A percentile compares a stretch with the other conserved stretches of the same genome.
These are phyloP conservation scores for Rostratula benghalensis DNA, from an alignment of 2,113 vertebrate genomes.

Conservation along the genomic window DNA sequence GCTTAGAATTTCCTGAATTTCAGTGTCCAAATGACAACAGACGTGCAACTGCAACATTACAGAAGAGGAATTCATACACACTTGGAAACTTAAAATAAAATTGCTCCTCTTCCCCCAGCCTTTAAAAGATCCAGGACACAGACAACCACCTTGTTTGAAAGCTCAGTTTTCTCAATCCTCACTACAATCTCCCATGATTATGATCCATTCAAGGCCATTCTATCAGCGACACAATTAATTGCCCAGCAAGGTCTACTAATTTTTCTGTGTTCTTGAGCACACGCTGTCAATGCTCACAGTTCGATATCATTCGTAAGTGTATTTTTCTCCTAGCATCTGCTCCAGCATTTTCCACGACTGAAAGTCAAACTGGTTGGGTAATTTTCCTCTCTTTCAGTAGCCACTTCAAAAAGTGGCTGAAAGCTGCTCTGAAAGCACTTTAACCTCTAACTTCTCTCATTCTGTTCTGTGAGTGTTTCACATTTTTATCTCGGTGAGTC, in stretches of 20 bases:
- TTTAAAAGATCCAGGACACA: background rate
- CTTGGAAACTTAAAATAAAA: background rate
- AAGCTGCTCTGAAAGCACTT: background rate
- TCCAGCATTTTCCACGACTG: background rate
- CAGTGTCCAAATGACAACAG: background rate
- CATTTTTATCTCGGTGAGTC: background rate
- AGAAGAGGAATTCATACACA: background rate
- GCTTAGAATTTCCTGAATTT: background rate
- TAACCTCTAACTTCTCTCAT: background rate
- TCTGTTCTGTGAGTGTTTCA: background rate
- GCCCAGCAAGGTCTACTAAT: background rate
- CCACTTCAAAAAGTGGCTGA: background rate
- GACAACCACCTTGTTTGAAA: background rate
- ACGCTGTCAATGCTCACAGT: background rate
- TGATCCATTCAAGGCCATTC: background rate
- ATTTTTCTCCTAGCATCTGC: background rate
- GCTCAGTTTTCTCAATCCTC: background rate
- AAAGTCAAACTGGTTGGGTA: background rate
- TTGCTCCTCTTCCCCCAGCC: background rate
- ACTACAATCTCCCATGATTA: background rate
- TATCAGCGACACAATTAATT: conserved; percentile 27
- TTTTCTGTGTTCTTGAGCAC: background rate
- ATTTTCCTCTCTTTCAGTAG: background rate
- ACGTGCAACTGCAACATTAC: background rate
- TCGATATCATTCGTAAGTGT: background rate